Base-by-base conservation (phyloP, 92 coral and sea anemone species). In the Heliopora coerulea region DNA sequence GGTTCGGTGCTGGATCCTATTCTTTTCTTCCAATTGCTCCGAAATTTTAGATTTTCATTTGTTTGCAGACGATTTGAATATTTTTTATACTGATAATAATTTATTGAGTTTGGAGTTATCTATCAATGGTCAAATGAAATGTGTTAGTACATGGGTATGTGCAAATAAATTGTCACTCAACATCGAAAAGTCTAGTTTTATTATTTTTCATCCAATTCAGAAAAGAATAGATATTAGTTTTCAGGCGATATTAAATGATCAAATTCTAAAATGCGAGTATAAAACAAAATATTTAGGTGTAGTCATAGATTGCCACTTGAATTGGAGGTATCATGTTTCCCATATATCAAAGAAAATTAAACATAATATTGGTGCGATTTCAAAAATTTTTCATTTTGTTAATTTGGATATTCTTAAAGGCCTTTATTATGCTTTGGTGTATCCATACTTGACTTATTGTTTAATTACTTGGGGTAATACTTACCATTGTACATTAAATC, bases 21-120 rank as follows among this genome's bases (percentile, higher is more conserved):
- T n/a, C 68, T 86, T 19, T 81, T 70, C 54, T 57, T 85, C 1
- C 32, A 77, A 26, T 81, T 81, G 44, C 72, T 85, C 19, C 81
- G 76, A 64, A 82, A 79, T 63, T 56, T 79, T 49, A 18, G 54
- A 80, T n/a, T 72, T 84, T 68, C 79, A 78, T 59, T 74, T 84
- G 28, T 84, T 84, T 79, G 88, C 88, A 15, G 88, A 84, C 44
- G 88, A 74, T 61, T 40, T 84, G 59, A 78, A 68, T 69, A 25
- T 74, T 17, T 81, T 74, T 74, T 63, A 48, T 70, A 49, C 75
- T 78, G 77, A 65, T 59, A 37, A 58, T 44, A 60, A 33, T 37
- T 32, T 75, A 60, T 26, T 54, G 31, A 39, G 40, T 60, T 74
- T 75, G 25, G 65, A 75, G 31, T 60, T 40, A 75, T 60, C 19